phyloP scores from a whole-genome alignment of 1,140 invertebrate genomes.

The Tetramorium parvispinum region DNA sequence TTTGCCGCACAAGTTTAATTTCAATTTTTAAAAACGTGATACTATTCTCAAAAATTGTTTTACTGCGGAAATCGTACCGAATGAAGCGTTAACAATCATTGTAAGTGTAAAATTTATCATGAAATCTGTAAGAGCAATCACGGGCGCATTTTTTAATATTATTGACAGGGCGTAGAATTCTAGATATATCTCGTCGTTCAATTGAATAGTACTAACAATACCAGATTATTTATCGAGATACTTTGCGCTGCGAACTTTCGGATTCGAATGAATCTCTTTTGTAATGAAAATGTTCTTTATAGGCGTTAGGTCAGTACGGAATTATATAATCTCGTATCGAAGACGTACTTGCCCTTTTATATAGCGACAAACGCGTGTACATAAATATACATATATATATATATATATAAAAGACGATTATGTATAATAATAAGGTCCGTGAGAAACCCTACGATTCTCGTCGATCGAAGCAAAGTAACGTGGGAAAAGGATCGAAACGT shows the following conservation, averaged over 20 bases:
- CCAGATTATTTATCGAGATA: slow-evolving; percentile 14
- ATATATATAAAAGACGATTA: slow-evolving; percentile 59
- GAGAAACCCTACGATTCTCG: background rate
- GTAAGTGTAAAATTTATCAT: background rate
- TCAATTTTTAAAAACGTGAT: background rate
- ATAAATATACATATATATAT: slow-evolving; percentile 70
- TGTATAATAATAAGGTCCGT: slow-evolving; percentile 5
- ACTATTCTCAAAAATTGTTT: background rate
- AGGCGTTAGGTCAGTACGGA: slow-evolving; percentile 26
- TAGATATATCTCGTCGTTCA: slow-evolving; percentile 42
- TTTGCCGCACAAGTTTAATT: background rate
- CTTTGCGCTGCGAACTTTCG: slow-evolving; percentile 29
- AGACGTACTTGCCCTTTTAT: slow-evolving; percentile 64
- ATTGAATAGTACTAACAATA: slow-evolving; percentile 20
- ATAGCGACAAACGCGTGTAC: slow-evolving; percentile 69
- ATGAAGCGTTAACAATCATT: slow-evolving; percentile 21
- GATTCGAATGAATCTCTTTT: slow-evolving; percentile 60
- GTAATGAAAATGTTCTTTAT: slow-evolving; percentile 43
- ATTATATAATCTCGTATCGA: slow-evolving; percentile 62
- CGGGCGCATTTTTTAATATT: slow-evolving; percentile 8
- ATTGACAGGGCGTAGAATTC: slow-evolving; percentile 10
- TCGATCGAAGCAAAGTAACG: background rate
- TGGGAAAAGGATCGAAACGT: slow-evolving; percentile 17
- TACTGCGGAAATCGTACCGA: background rate
- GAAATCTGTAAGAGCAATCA: background rate